Evolutionary conservation across 2,888 invertebrate genomes (phyloP), one percentile per base, ranked within the genome.

Genomic region (Andrena camellia): DNA sequence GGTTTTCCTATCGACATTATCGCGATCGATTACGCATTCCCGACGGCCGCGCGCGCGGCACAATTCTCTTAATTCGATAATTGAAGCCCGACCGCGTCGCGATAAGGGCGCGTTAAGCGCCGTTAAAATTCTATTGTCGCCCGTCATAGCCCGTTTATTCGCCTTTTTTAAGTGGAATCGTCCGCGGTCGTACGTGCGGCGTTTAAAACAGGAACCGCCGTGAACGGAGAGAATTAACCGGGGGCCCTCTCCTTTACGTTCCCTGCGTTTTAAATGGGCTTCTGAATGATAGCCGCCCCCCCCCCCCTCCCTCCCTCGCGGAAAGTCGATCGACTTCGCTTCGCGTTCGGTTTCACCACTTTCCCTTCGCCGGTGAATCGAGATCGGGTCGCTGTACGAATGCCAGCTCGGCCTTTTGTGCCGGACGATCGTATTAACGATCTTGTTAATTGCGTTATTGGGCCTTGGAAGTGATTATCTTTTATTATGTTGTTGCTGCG

Each of bases 291-390:
- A 71, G 54, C 23, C 54, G n/a, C 23, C 42, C 35, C 33, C 33
- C 29, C 8, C 10, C 35, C 4, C 4, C 42, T 42, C 1, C 42
- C 4, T 4, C 42, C 42, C 42, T 42, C 63, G 57, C 83, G 83
- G 83, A 74, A 83, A 83, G 83, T 78, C 86, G 87, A 81, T 86
- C 81, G 75, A 68, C 72, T 26, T 76, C 67, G 76, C 66, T 57
- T 78, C 77, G 74, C 75, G 78, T 84, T 80, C 78, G 77, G 82
- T 87, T 87, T 88, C 88, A 81, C 88, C 88, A 88, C 88, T 87
- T 87, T 88, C 87, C 88, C 84, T 81, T 84, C 48, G 63, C 48
- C 68, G 74, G 66, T 72, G 66, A 81, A 82, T 79, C 72, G 78
- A 88, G 75, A 88, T 81, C 81, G 64, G 20, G 57, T 26, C 7